Evolutionary conservation across 92 coral and sea anemone species (phyloP), one percentile per base, ranked within the genome.

Genomic region (Epizoanthus fatuus): DNA sequence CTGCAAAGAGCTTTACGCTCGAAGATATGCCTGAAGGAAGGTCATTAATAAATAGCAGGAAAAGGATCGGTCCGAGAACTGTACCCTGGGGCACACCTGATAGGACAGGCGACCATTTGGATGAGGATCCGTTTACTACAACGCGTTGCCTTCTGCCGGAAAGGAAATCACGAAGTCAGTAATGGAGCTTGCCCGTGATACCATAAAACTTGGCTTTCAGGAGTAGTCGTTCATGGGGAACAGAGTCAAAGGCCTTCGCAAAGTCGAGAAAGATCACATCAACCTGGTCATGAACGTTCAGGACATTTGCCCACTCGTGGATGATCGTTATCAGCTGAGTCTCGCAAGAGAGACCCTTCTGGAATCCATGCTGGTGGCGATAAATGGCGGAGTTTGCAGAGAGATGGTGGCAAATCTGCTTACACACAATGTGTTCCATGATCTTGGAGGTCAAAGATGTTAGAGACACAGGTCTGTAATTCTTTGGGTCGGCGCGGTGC

Each of bases 321-420:
- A 77, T 77, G 83, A 59, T 45, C 68, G 83, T 77, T 29, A 77
- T 57, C 68, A 77, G 68, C 35, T 59, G 83, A 65, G 84, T 79
- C 60, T 77, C 83, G 20, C 83, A 77, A 77, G 83, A 77, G 68
- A 75, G 81, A 20, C 81, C 20, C 19, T 38, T 75, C 62, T 75
- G 81, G 35, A 75, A 75, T 39, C 64, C 65, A 47, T 69, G 63
- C 64, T 82, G 67, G 81, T 82, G 86, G 63, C 75, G 65, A 42
- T 35, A 81, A 51, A 54, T 52, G 86, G 75, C 65, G 37, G 80
- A 74, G 39, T 74, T 74, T 51, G 7, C 63, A 49, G 17, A 22
- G 17, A 74, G 63, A 44, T 73, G 79, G 62, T 25, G 56, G 2
- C 80, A 51, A 22, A 74, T 74, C 17, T 74, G 80, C 58, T 74